Conservation (phyloP, 2,888 invertebrate species). For the Drosophila infuscata region DNA sequence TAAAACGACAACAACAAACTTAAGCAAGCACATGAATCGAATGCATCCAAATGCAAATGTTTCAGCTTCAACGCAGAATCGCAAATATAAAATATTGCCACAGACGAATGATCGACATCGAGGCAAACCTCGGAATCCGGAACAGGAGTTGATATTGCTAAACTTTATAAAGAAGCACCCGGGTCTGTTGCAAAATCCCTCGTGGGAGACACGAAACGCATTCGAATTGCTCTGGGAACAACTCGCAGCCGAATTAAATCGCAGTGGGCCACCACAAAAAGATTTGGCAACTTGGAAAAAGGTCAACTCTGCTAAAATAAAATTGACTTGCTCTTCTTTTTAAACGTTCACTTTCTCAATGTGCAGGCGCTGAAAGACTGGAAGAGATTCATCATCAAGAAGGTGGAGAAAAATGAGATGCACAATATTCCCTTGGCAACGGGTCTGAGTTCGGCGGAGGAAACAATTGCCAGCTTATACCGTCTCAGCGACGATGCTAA, state of each 20-base stretch:
- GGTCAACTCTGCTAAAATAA: slow-evolving; percentile 18
- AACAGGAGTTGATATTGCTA: slow-evolving; percentile 59
- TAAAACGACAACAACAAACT: slow-evolving; percentile 68
- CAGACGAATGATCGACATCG: slow-evolving; percentile 55
- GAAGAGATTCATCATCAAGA: slow-evolving; percentile 67
- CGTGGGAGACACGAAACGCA: slow-evolving; percentile 59
- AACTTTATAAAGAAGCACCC: slow-evolving; percentile 66
- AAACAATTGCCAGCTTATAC: slow-evolving; percentile 66
- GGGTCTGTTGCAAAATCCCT: slow-evolving; percentile 59
- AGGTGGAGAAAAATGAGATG: slow-evolving; percentile 70
- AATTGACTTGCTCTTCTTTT: not conserved
- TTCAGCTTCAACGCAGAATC: slow-evolving; percentile 29
- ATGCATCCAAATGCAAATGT: slow-evolving; percentile 60
- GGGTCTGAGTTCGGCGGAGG: slow-evolving; percentile 62
- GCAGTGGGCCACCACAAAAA: slow-evolving; percentile 60
- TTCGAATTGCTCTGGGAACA: slow-evolving; percentile 65
- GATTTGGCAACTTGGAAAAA: slow-evolving; percentile 68
- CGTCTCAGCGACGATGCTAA: slow-evolving; percentile 62
- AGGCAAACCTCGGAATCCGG: slow-evolving; percentile 60
- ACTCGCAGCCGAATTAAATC: slow-evolving; percentile 53
- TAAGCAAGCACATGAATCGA: slow-evolving; percentile 69
- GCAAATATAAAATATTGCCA: slow-evolving; percentile 49
- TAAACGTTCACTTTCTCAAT: not conserved
- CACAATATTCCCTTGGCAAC: slow-evolving; percentile 64
- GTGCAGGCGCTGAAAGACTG: slow-evolving; percentile 65